These are phyloP conservation scores for Nomia melanderi DNA, from an alignment of 1,140 invertebrate species.

Conservation along the genomic window DNA sequence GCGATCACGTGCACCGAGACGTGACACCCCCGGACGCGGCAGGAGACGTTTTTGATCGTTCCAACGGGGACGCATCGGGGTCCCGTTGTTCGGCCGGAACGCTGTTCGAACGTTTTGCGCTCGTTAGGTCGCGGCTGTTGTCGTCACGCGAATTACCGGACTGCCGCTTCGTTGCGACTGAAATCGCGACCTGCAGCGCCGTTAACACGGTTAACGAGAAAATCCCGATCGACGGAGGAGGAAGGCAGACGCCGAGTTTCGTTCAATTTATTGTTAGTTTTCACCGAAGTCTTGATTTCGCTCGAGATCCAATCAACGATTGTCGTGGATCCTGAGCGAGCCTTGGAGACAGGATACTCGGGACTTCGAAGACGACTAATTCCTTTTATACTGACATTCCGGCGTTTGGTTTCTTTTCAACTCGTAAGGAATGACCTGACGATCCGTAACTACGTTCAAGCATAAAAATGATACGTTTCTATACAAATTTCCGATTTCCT, in stretches of 20 bases:
- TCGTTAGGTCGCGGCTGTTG: background rate
- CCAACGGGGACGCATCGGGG: slow-evolving; percentile 14
- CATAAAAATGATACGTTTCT: no score
- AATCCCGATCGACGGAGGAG: background rate
- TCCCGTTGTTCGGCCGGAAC: background rate
- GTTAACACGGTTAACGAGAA: background rate
- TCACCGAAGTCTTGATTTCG: no score
- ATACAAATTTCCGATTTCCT: no score
- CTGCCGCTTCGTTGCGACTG: background rate
- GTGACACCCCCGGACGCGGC: slow-evolving; percentile 6
- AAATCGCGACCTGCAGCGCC: background rate
- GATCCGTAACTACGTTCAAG: no score
- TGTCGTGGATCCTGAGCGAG: no score
- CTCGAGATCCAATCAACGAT: no score
- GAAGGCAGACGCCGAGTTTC: background rate
- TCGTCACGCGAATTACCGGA: background rate
- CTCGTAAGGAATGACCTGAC: no score
- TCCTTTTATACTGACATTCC: no score
- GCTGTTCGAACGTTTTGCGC: slow-evolving; percentile 14
- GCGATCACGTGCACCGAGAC: slow-evolving; percentile 26
- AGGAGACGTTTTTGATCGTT: slow-evolving; percentile 8
- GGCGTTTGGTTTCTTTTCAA: no score
- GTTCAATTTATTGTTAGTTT: no score
- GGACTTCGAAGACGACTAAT: no score
- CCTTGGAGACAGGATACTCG: no score